phyloP scores from a whole-genome alignment of 1,140 invertebrate species.

The Trissolcus basalis region DNA sequence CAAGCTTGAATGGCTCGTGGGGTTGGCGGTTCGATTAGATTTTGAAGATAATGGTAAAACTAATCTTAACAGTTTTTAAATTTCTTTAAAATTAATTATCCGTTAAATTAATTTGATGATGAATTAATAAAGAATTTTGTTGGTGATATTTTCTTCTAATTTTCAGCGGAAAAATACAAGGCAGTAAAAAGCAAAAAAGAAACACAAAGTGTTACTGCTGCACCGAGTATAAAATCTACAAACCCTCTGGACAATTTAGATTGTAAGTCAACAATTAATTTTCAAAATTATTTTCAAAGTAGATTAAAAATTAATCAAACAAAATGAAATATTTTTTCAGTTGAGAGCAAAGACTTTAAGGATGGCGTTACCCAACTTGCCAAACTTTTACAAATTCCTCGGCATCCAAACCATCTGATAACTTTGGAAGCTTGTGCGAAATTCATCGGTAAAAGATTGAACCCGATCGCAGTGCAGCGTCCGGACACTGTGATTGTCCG shows the following conservation, averaged over 20 bases:
- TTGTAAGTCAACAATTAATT: conserved; percentile 80
- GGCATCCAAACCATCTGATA: conserved; percentile 88
- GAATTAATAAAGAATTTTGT: no score
- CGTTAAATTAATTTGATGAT: no score
- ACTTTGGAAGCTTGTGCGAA: conserved; percentile 86
- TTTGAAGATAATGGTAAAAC: conserved; percentile 86
- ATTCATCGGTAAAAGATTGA: conserved; percentile 81
- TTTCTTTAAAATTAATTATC: no score
- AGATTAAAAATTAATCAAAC: neutral
- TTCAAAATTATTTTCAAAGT: neutral
- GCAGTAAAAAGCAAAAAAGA: conserved; percentile 79
- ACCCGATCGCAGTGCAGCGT: conserved; percentile 81
- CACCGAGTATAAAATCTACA: conserved; percentile 82
- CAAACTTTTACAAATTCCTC: conserved; percentile 85
- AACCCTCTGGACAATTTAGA: conserved; percentile 91
- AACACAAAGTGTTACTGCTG: conserved; percentile 74
- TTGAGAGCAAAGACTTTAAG: conserved; percentile 88
- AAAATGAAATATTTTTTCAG: conserved; percentile 76
- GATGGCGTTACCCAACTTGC: conserved; percentile 86
- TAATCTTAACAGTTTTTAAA: no score
- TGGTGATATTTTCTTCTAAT: no score
- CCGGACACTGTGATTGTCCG: conserved; percentile 77
- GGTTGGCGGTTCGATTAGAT: conserved; percentile 87
- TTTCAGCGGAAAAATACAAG: conserved; percentile 47
- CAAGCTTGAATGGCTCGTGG: conserved; percentile 90